phyloP scores from a whole-genome alignment of 2,888 invertebrate genomes.

The Plutella xylostella region DNA sequence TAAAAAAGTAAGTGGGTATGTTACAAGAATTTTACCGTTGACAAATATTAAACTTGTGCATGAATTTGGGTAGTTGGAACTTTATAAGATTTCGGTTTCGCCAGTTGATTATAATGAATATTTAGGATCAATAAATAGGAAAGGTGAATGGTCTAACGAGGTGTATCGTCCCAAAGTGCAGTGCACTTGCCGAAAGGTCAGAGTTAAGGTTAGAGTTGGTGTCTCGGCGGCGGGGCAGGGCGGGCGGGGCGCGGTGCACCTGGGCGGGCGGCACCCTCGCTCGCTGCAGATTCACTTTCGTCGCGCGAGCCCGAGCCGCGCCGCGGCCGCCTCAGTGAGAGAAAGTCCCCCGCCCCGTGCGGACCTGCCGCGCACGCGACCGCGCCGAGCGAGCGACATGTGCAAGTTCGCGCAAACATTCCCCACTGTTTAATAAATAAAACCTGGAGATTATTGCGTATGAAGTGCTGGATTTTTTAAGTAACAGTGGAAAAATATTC shows the following conservation, averaged over 20 bases:
- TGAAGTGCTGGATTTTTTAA: no score
- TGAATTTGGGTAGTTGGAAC: no score
- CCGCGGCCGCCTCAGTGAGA: slow-evolving; percentile 48
- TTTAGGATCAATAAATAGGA: slow-evolving; percentile 1
- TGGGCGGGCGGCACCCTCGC: slow-evolving; percentile 36
- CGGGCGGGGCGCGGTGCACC: slow-evolving; percentile 22
- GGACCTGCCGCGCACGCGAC: slow-evolving; percentile 56
- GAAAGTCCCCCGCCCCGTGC: slow-evolving; percentile 68
- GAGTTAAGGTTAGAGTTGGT: slow-evolving; percentile 65
- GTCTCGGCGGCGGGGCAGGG: slow-evolving; percentile 33
- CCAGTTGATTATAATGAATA: no score
- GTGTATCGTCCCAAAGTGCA: slow-evolving; percentile 31
- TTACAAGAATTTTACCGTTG: no score
- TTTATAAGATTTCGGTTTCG: not conserved
- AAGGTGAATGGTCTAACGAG: slow-evolving; percentile 7
- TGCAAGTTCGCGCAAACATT: not conserved
- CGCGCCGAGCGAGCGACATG: slow-evolving; percentile 35
- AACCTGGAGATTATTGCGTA: not conserved
- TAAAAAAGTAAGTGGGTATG: no score
- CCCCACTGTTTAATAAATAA: not conserved
- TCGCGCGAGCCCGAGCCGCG: slow-evolving; percentile 48
- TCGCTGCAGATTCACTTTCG: slow-evolving; percentile 69
- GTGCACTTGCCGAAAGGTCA: slow-evolving; percentile 61
- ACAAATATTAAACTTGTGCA: no score
- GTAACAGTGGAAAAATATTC: no score